Evolutionary conservation across 2,797 vertebrate species (phyloP), one percentile per base, ranked within the genome.

Genomic region (Ficedula albicollis): DNA sequence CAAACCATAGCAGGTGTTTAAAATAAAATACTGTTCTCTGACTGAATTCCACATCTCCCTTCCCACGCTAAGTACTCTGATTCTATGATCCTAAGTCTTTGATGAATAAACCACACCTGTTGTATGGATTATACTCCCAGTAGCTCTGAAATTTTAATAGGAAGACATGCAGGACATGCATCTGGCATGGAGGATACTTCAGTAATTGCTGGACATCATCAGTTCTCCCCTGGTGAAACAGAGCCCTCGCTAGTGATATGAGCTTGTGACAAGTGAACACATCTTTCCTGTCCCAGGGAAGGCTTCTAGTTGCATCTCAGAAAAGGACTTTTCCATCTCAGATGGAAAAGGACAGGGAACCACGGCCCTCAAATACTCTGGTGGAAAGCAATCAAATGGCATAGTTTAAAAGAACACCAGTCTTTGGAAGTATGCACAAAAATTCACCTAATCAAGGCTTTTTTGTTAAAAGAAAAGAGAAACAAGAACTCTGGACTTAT

Each of bases 321-420:
- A 18, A 62, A 75, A 75, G 23, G 29, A 23, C 13, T 48, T 48
- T 48, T 48, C 46, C 46, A 48, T 48, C 21, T 68, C 44, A 75
- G 25, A 21, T 48, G n/a, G 68, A 34, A 56, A 84, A 43, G 10
- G 22, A 77, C 27, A 38, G 29, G 44, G 29, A 79, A 17, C 22
- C 27, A 26, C 1, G 7, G n/a, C 29, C 32, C 25, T 78, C 66
- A 87, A 13, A 32, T 30, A 26, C 11, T 30, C 39, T 29, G 56
- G 38, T 15, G 56, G 23, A 70, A 44, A 56, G 8, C 0, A 0
- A 32, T 87, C 32, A 89, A 52, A 75, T 9, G 7, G 18, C 4
- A 52, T 4, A 49, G 20, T 55, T 60, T 36, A 56, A 63, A 83
- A 68, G 30, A 66, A 66, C 30, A 30, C 4, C 5, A 10, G 13